phyloP scores from a whole-genome alignment of 2,113 vertebrate species.

The Labeo catla region DNA sequence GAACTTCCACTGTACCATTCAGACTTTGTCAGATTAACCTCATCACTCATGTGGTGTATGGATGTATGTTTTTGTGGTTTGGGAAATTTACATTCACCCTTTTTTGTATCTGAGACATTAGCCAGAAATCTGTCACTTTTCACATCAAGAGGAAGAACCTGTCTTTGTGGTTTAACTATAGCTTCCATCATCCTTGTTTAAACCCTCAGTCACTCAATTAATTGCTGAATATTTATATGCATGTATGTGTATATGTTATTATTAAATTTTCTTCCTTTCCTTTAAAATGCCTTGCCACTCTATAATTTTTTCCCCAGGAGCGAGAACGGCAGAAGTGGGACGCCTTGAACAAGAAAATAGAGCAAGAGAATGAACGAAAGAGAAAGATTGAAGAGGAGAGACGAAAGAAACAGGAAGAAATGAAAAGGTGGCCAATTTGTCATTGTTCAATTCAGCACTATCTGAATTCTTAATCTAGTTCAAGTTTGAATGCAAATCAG shows the following conservation, averaged over 20 bases:
- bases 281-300: no score
- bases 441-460: no score
- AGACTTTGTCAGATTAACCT: background rate
- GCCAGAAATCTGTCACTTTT: background rate
- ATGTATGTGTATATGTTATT: no score
- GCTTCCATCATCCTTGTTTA: background rate
- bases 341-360: conserved; percentile 86
- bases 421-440: conserved; percentile 72
- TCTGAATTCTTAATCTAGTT: no score
- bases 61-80: background rate
- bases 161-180: background rate
- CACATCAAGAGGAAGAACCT: background rate
- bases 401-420: conserved; percentile 82
- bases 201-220: background rate
- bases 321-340: conserved; percentile 87
- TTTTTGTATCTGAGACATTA: background rate
- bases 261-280: no score
- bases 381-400: conserved; percentile 91
- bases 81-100: background rate
- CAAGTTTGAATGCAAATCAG: background rate
- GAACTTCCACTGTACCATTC: background rate
- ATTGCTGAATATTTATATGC: background rate
- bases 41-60: background rate
- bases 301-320: conserved; percentile 71
- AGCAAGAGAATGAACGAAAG: conserved; percentile 85